phyloP scores from a whole-genome alignment of 2,888 invertebrate genomes.

The Apodemia zela region DNA sequence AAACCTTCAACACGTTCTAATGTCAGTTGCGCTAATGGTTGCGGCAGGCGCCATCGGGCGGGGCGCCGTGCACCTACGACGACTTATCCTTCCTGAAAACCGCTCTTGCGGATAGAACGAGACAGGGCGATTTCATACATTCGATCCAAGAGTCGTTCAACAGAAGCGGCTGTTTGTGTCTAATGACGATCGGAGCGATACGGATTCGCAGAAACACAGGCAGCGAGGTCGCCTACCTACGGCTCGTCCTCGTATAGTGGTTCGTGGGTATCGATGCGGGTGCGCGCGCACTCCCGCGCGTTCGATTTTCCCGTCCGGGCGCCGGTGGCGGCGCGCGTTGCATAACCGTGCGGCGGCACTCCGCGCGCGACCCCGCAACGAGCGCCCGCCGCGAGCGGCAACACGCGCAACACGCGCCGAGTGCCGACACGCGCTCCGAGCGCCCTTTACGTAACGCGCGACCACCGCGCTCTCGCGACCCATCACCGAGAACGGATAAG shows the following conservation, averaged over 20 bases:
- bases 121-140: slow-evolving; percentile 29
- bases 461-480: slow-evolving; percentile 47
- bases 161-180: slow-evolving; percentile 35
- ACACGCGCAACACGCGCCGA: slow-evolving; percentile 60
- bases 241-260: slow-evolving; percentile 34
- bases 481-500: slow-evolving; percentile 42
- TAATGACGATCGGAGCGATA: slow-evolving; percentile 25
- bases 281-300: slow-evolving; percentile 65
- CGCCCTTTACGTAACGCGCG: slow-evolving; percentile 78
- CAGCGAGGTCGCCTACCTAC: slow-evolving; percentile 41
- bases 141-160: slow-evolving; percentile 23
- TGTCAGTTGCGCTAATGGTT: slow-evolving; percentile 49
- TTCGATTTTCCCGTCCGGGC: slow-evolving; percentile 69
- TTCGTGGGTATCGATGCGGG: slow-evolving; percentile 54
- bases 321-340: slow-evolving; percentile 74
- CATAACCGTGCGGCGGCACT: slow-evolving; percentile 74
- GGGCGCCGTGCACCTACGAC: slow-evolving; percentile 36
- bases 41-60: slow-evolving; percentile 38
- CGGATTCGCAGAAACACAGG: slow-evolving; percentile 37
- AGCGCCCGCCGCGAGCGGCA: slow-evolving; percentile 71
- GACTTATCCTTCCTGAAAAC: slow-evolving; percentile 32
- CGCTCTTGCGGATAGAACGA: slow-evolving; percentile 36
- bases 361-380: slow-evolving; percentile 75
- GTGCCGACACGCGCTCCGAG: slow-evolving; percentile 35
- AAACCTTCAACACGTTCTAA: slow-evolving; percentile 48